Percentiles rank a stretch among this genome's conserved stretches.
Conservation (phyloP, 1,140 invertebrate species). For the Pseudomyrmex sp. region DNA sequence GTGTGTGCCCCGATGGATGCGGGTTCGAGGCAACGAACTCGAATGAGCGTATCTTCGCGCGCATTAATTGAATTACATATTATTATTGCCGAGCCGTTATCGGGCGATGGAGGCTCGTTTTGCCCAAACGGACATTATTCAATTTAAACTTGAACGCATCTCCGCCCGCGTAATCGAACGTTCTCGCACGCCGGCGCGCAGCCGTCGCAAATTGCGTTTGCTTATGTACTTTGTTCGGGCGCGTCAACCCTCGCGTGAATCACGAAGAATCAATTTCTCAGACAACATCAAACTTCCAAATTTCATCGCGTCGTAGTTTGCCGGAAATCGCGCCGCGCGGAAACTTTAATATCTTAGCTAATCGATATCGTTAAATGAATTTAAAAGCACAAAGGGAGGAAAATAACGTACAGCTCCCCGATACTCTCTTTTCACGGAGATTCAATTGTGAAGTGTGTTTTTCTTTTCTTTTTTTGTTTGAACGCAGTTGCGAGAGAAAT, state of each 20-base stretch:
- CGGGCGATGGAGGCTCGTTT: slow-evolving; percentile 72
- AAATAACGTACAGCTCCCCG: neutral
- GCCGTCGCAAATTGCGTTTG: slow-evolving; percentile 53
- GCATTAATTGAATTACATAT: slow-evolving; percentile 76
- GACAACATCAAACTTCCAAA: slow-evolving; percentile 35
- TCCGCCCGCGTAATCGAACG: slow-evolving; percentile 58
- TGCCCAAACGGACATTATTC: slow-evolving; percentile 72
- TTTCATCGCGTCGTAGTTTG: neutral
- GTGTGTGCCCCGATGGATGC: neutral
- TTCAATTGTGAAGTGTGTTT: neutral
- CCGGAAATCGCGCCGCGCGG: neutral
- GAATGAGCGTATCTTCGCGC: slow-evolving; percentile 50
- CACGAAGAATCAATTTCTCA: slow-evolving; percentile 39
- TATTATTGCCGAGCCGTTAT: slow-evolving; percentile 72
- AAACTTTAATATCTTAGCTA: neutral
- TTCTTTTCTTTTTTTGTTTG: neutral
- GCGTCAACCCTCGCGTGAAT: slow-evolving; percentile 25
- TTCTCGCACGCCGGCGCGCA: slow-evolving; percentile 47
- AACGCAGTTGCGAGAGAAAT: neutral
- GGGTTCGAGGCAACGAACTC: slow-evolving; percentile 57
- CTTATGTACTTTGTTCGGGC: slow-evolving; percentile 37
- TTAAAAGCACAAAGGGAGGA: neutral
- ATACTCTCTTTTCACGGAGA: neutral
- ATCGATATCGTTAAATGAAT: slow-evolving; percentile 22
- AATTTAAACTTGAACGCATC: slow-evolving; percentile 76